These are phyloP conservation scores for Sturnus vulgaris DNA, from an alignment of 2,113 vertebrate species.

Conservation along the genomic window DNA sequence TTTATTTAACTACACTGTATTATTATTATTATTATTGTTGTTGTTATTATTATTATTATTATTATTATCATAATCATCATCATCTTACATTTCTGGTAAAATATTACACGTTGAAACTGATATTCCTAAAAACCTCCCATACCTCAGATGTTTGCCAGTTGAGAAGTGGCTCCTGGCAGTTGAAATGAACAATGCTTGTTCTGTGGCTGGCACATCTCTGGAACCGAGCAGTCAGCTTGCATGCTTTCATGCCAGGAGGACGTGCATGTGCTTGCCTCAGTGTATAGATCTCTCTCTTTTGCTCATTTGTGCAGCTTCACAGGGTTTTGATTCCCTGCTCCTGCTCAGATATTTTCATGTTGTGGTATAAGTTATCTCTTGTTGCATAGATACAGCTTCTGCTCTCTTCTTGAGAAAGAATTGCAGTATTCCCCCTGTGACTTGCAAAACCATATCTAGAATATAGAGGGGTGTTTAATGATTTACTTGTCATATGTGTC, in stretches of 20 bases:
- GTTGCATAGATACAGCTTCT: background rate
- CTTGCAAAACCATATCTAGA: background rate
- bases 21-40: too few relatives aligned
- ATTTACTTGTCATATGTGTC: background rate
- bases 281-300: background rate
- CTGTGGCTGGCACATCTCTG: background rate
- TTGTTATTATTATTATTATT: too few relatives aligned
- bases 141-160: background rate
- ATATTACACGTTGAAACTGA: background rate
- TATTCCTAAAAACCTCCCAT: background rate
- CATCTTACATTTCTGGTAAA: background rate
- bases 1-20: background rate
- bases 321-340: fast-evolving
- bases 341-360: background rate
- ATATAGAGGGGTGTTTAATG: background rate
- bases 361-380: background rate
- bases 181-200: background rate
- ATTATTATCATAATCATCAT: background rate
- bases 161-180: background rate
- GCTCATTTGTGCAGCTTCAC: background rate
- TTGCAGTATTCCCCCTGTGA: background rate
- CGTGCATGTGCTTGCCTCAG: background rate
- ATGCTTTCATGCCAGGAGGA: background rate
- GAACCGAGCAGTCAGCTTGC: background rate
- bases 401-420: background rate